Evolutionary conservation across 2,888 invertebrate genomes (phyloP), one percentile per base, ranked within the genome.

Genomic region (Eupelmus urozonus): DNA sequence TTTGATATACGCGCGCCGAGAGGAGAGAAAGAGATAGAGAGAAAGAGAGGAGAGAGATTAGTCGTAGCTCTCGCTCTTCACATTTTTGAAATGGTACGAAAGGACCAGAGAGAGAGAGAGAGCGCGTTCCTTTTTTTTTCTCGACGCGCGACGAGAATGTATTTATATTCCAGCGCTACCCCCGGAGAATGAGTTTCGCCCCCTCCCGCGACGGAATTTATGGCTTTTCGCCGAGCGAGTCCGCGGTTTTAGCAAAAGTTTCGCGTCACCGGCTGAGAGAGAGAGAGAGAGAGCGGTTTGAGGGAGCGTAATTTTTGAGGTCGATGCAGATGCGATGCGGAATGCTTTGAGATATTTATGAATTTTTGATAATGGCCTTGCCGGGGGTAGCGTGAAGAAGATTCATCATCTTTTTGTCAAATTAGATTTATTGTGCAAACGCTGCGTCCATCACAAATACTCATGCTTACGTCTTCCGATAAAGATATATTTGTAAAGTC

Each of bases 1-100:
- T 51, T 65, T 75, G 75, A 79, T 79, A 66, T 79, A 79, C 70
- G 73, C 40, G n/a, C 25, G 55, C 53, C n/a, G 18, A 11, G 13
- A 16, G 3, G 16, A 11, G 49, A 49, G 49, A 49, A 49, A n/a
- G 11, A 16, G 49, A 11, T 2, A 49, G n/a, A 49, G 11, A 16
- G 49, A 16, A 49, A 13, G 11, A 49, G 16, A 2, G 60, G 53
- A 25, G 13, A 27, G 71, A 75, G 75, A 75, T 79, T 79, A 78
- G 70, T 78, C 74, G 70, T 45, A 70, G 74, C 69, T 74, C 78
- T 74, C 70, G 74, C 69, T 74, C 78, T 74, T 74, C 63, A 78
- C 69, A 74, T 78, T 78, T 74, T 65, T 78, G 55, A 78, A 78
- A 78, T 42, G 69, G 23, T 53, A 45, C 34, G 27, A n/a, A n/a